Conservation (phyloP, 2,888 invertebrate genomes). For the Pseudococcus longispinus region DNA sequence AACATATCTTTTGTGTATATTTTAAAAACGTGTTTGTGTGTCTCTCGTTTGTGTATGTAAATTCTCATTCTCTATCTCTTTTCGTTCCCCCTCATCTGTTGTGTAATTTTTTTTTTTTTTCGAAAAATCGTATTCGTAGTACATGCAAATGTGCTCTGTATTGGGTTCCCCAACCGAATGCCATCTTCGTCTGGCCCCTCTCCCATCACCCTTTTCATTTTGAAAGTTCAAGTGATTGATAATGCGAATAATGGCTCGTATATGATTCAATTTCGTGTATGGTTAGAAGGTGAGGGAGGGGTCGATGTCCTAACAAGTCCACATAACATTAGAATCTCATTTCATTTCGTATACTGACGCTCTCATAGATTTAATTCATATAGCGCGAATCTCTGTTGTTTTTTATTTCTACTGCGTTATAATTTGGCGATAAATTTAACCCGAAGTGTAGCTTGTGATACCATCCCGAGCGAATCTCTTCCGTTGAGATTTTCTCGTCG, state of each 20-base stretch:
- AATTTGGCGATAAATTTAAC: not conserved
- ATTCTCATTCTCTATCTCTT: not conserved
- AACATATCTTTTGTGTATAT: conserved; percentile 27
- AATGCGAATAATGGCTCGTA: no score
- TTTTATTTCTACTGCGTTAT: not conserved
- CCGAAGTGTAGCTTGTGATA: not conserved
- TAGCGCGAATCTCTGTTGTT: not conserved
- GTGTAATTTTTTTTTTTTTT: not conserved
- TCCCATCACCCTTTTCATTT: no score
- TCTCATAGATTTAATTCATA: not conserved
- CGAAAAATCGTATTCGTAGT: not conserved
- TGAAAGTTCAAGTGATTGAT: no score
- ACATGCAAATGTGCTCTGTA: not conserved
- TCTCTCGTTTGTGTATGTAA: not conserved
- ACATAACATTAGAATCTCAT: not conserved
- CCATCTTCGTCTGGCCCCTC: no score
- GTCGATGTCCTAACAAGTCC: not conserved
- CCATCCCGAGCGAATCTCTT: not conserved
- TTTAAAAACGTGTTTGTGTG: not conserved
- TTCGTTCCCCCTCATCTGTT: not conserved
- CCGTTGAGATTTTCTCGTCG: not conserved
- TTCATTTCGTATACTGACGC: not conserved
- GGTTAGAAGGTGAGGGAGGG: not conserved
- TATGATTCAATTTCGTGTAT: not conserved
- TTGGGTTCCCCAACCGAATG: not conserved